Conservation (phyloP, 2,888 invertebrate genomes). For the Ennomos fuscantarius region DNA sequence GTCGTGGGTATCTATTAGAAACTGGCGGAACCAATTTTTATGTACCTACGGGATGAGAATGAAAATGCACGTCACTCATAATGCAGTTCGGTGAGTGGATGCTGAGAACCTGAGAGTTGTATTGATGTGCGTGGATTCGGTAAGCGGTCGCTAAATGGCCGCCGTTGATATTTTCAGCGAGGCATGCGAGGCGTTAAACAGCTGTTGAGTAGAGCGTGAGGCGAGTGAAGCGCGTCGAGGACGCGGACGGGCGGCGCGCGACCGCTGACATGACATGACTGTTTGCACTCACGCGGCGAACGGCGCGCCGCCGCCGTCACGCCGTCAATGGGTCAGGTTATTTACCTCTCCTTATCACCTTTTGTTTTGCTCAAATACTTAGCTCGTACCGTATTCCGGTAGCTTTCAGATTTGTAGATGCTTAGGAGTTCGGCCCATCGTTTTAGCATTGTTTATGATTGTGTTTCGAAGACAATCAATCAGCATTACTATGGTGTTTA, state of each 20-base stretch:
- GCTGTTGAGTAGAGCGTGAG: slow-evolving; percentile 58
- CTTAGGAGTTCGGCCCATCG: slow-evolving; percentile 12
- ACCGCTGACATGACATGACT: slow-evolving; percentile 43
- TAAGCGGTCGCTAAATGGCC: slow-evolving; percentile 48
- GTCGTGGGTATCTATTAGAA: slow-evolving; percentile 67
- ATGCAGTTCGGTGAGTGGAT: slow-evolving; percentile 29
- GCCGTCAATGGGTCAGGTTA: slow-evolving; percentile 82
- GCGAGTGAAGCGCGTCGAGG: slow-evolving; percentile 46
- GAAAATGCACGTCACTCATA: slow-evolving; percentile 38
- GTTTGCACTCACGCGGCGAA: slow-evolving; percentile 47
- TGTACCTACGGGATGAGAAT: slow-evolving; percentile 45
- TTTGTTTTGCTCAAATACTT: slow-evolving; percentile 82
- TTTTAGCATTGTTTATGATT: slow-evolving; percentile 7
- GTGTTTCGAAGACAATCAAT: slow-evolving; percentile 5
- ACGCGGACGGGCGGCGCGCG: slow-evolving; percentile 36
- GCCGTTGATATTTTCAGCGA: slow-evolving; percentile 69
- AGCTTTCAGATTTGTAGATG: slow-evolving; percentile 35
- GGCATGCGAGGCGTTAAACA: slow-evolving; percentile 69
- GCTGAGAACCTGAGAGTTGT: slow-evolving; percentile 41
- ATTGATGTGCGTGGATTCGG: slow-evolving; percentile 43
- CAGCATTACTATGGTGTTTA: background rate
- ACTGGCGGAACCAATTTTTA: slow-evolving; percentile 63
- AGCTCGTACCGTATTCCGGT: slow-evolving; percentile 57
- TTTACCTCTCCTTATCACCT: slow-evolving; percentile 84
- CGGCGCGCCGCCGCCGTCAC: slow-evolving; percentile 58